Evolutionary conservation across 2,113 vertebrate species (phyloP).

Genomic region (Mobula birostris): DNA sequence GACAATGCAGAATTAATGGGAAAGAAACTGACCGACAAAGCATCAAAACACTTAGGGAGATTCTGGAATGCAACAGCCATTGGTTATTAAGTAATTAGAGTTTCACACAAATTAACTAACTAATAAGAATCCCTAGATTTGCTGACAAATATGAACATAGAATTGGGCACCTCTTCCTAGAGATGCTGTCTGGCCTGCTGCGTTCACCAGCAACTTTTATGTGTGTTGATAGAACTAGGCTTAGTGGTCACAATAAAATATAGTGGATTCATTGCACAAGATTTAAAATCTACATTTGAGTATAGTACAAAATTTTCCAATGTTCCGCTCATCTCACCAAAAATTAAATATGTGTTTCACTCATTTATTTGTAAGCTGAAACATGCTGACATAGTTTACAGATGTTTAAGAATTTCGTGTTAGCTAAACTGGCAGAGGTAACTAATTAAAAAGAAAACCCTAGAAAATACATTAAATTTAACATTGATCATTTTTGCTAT

Average conservation of each 20-base stretch:
- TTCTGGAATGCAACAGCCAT: background rate
- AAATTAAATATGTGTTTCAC: background rate
- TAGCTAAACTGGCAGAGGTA: background rate
- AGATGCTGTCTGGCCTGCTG: no score
- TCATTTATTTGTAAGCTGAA: background rate
- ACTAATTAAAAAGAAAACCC: background rate
- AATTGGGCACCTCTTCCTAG: background rate
- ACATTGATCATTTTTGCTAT: background rate
- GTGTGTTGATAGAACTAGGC: background rate
- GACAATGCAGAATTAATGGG: background rate
- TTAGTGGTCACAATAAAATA: background rate
- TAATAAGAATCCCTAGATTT: background rate
- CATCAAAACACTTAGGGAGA: background rate
- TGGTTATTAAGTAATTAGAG: background rate
- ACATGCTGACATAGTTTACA: background rate
- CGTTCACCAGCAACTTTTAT: no score
- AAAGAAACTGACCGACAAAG: background rate
- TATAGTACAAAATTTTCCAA: no score
- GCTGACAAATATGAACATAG: background rate
- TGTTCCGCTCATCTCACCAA: no score
- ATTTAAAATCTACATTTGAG: no score
- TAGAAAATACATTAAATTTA: background rate
- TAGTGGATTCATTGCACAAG: no score
- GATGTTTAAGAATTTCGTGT: background rate
- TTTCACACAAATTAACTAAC: background rate